A percentile compares a stretch with the other conserved stretches of the same genome.
Evolutionary conservation across 2,888 invertebrate genomes (phyloP).

Genomic region (Brachylomia viminalis): DNA sequence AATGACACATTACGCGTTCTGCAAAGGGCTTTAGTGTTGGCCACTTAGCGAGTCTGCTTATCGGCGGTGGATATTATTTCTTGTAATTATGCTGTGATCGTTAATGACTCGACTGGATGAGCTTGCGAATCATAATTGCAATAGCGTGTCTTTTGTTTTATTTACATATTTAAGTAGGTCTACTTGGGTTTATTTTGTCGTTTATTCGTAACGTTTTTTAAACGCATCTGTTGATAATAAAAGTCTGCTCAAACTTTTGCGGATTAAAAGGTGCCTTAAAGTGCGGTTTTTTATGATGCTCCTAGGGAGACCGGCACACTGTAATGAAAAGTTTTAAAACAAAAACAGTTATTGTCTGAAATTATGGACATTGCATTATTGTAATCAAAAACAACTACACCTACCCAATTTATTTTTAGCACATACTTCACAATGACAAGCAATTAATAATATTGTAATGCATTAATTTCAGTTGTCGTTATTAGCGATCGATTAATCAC

Average conservation of each 20-base stretch:
- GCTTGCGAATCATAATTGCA: constrained; percentile 49
- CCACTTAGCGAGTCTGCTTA: constrained; percentile 61
- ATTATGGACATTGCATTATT: background rate
- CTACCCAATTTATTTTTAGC: constrained; percentile 23
- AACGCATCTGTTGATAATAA: no score
- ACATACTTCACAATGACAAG: constrained; percentile 18
- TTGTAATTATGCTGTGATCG: constrained; percentile 56
- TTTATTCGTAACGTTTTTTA: background rate
- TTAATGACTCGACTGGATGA: constrained; percentile 48
- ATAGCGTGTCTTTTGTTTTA: background rate
- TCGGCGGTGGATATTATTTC: constrained; percentile 51
- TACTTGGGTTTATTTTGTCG: background rate
- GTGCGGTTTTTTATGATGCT: background rate
- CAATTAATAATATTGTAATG: constrained; percentile 41
- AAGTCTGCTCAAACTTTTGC: no score
- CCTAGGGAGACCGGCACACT: background rate
- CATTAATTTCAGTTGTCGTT: constrained; percentile 49
- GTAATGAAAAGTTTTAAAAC: background rate
- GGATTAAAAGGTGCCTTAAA: background rate
- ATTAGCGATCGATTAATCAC: constrained; percentile 61
- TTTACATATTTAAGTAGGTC: background rate
- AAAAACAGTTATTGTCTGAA: background rate
- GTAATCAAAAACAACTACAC: constrained; percentile 28
- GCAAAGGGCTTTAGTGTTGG: constrained; percentile 58
- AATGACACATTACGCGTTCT: constrained; percentile 66